A percentile compares a stretch with the other conserved stretches of the same genome.
phyloP scores from a whole-genome alignment of 2,113 vertebrate species.

The Colossoma macropomum region DNA sequence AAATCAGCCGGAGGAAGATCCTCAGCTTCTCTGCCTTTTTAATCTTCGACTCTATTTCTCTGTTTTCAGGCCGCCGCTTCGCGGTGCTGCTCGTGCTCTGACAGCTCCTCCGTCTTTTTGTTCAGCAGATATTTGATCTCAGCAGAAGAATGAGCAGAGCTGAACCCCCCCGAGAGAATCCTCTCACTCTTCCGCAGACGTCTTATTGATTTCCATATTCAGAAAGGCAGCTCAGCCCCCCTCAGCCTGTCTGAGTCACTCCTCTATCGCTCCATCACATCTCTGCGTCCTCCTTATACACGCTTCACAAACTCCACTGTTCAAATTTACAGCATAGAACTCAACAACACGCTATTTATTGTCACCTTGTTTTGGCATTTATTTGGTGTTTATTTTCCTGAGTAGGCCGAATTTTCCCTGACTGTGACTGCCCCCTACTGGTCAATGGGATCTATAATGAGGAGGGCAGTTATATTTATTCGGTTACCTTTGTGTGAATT shows the following conservation, averaged over 20 bases:
- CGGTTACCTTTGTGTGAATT: too few species aligned
- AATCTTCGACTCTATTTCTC: background rate
- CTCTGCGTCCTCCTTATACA: background rate
- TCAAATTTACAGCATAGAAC: background rate
- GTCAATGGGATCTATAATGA: background rate
- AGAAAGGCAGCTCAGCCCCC: background rate
- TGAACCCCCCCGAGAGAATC: constrained; percentile 21
- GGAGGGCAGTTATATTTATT: background rate
- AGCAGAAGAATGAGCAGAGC: background rate
- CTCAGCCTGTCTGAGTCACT: background rate
- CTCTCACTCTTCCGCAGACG: constrained; percentile 12
- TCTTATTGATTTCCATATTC: constrained; percentile 25
- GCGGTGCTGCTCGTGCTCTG: background rate
- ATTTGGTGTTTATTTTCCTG: background rate
- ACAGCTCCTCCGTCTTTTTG: background rate
- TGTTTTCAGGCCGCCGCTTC: background rate
- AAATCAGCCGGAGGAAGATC: background rate
- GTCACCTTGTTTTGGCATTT: background rate
- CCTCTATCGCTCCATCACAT: background rate
- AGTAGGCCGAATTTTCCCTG: background rate
- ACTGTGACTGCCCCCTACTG: constrained; percentile 37
- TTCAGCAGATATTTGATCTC: constrained; percentile 42
- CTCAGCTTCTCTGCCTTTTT: background rate
- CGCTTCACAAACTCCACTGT: background rate
- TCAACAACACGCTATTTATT: background rate